A percentile compares a stretch with the other conserved stretches of the same genome.
Conservation (phyloP, 2,113 vertebrate species). For the Oxygymnocypris stewartii region DNA sequence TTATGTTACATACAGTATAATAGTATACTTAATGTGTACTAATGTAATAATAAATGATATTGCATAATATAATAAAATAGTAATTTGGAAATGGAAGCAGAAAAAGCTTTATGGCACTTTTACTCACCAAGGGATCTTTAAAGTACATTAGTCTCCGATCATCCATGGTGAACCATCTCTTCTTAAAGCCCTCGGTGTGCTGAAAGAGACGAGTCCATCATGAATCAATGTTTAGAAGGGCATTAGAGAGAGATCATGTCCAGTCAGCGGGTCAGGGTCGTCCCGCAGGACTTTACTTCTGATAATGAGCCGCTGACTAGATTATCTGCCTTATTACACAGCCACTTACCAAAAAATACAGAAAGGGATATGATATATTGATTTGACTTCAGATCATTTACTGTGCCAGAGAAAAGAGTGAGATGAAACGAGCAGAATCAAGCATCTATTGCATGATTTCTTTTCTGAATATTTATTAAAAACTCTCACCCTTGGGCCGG, state of each 20-base stretch:
- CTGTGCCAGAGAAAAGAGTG: neutral
- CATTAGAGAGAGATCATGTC: neutral
- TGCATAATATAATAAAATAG: neutral
- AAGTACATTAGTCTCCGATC: conserved; percentile 96
- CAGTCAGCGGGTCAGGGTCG: neutral
- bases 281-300: neutral
- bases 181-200: conserved; percentile 97
- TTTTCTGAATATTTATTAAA: neutral
- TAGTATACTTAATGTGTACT: neutral
- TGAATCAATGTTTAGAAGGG: neutral
- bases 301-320: neutral
- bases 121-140: conserved; percentile 93
- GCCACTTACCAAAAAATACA: neutral
- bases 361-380: neutral
- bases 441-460: neutral
- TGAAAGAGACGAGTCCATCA: conserved; percentile 55
- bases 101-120: neutral
- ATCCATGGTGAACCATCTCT: conserved; percentile 96
- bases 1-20: neutral
- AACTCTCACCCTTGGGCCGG: conserved; percentile 89
- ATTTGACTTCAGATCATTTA: neutral
- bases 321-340: neutral
- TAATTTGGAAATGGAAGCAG: neutral
- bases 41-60: neutral
- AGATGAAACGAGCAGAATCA: neutral